Percentiles rank a stretch among this genome's conserved stretches.
These are phyloP conservation scores for Leptinotarsa texana DNA, from an alignment of 1,140 invertebrate species.

Conservation along the genomic window DNA sequence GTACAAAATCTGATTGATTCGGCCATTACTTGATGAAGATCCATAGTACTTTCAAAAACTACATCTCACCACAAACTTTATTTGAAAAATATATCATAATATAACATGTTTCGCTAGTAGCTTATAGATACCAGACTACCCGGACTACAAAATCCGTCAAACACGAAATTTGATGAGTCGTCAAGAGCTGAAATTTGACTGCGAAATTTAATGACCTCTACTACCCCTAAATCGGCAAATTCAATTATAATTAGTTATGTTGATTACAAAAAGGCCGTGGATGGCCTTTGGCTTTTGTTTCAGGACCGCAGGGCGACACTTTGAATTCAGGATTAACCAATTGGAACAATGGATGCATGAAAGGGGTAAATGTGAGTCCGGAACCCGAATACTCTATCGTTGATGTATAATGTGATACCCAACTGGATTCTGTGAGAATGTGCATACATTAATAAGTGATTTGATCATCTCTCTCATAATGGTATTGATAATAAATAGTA, in stretches of 20 bases:
- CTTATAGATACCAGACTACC: too few relatives aligned
- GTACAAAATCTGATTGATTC: too few relatives aligned
- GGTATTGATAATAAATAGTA: background rate
- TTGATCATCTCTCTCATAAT: background rate
- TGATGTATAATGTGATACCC: background rate
- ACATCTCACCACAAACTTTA: too few relatives aligned
- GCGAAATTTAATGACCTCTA: too few relatives aligned
- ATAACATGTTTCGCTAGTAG: too few relatives aligned
- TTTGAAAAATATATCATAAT: too few relatives aligned
- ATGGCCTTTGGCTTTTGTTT: constrained; percentile 1
- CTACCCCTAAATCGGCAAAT: background rate
- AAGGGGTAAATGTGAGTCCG: background rate
- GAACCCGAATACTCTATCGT: background rate
- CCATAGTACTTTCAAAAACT: too few relatives aligned
- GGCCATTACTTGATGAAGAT: too few relatives aligned
- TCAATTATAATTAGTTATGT: constrained; percentile 6
- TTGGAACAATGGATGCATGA: background rate
- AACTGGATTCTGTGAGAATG: background rate
- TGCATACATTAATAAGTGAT: background rate
- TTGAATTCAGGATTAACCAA: background rate
- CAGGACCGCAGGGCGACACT: background rate
- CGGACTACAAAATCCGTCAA: background rate
- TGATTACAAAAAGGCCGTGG: constrained; percentile 2
- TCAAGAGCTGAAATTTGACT: background rate
- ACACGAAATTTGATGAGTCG: background rate